Base-by-base conservation (phyloP, 92 coral and sea anemone species). In the Siderastrea radians region DNA sequence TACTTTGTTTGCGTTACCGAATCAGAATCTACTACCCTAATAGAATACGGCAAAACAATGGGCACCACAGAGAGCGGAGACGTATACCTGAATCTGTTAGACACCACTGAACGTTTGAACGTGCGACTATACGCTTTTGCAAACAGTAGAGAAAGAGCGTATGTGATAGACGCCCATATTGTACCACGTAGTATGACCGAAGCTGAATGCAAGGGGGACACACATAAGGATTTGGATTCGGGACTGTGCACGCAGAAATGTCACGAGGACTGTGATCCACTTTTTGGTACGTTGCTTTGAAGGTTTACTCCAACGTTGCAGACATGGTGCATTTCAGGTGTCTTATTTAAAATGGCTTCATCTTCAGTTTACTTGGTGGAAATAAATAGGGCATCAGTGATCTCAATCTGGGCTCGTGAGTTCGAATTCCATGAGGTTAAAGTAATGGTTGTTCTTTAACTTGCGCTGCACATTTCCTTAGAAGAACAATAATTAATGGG, bases 1-100 rank as follows among this genome's bases (percentile, higher is more conserved):
- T 87, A 80, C 87, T 81, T 87, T 73, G 82, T 87, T 55, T 87
- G 91, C 80, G 68, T 87, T 53, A 80, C 79, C 12, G 91, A 87
- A 75, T 15, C 91, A 62, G 62, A 66, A 53, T 50, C 63, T 3
- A 71, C 64, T 12, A 68, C 86, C 11, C 86, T 81, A 38, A 66
- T 81, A 11, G 86, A 81, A 26, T 81, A 81, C 60, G 86, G 86
- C 9, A 81, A 81, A 69, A 81, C 72, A 43, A 63, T 81, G 77
- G 86, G 86, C 43, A 81, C 76, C 51, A 52, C 80, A 10, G 84
- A 84, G 44, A 84, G 68, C 44, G 81, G 80, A 3, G 88, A 84
- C 4, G 63, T 84, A 7, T 84, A 71, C 46, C 82, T 84, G 12
- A 74, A 60, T 62, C 43, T 71, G 68, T 11, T 84, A 3, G 88